These are phyloP conservation scores for Drosophila melanogaster DNA, from an alignment of 1,140 invertebrate species.

Conservation along the genomic window Release_6_plus_ISO1_MT NT_033777.3:29438501-29439000, in stretches of 20 bases:
- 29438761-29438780: constrained; percentile 7
- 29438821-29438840: neutral
- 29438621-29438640: constrained; percentile 32
- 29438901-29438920: neutral
- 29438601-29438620: constrained; percentile 51
- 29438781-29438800: too few species aligned
- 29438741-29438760: constrained; percentile 53
- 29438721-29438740: constrained; percentile 75
- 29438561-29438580: neutral
- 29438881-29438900: neutral
- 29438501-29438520: constrained; percentile 83
- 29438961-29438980: constrained; percentile 75
- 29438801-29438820: too few species aligned
- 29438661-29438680: constrained; percentile 7
- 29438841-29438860: too few species aligned
- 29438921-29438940: neutral
- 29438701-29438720: constrained; percentile 44
- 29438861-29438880: neutral
- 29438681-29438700: constrained; percentile 6
- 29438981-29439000: constrained; percentile 65
- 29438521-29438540: constrained; percentile 82
- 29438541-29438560: constrained; percentile 68
- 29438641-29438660: constrained; percentile 6
- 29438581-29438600: constrained; percentile 32
- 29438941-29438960: constrained; percentile 54